Evolutionary conservation across 2,797 vertebrate species (phyloP), one percentile per base, ranked within the genome.

Genomic region (Malacoctenus gilli): DNA sequence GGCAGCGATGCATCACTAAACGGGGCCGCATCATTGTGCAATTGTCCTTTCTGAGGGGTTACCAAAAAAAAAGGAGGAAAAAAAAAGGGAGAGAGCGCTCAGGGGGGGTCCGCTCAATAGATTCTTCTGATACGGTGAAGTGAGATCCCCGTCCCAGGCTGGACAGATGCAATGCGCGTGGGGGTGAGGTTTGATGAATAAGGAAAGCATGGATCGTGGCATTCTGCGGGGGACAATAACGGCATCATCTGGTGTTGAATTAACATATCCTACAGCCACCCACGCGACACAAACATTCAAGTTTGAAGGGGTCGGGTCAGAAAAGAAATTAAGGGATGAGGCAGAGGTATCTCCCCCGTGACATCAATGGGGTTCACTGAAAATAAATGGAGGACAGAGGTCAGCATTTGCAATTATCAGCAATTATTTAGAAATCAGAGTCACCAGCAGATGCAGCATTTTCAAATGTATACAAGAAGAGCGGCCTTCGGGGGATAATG

Each of bases 1-100:
- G 64, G 81, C 80, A 86, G 67, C 42, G 80, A 87, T 81, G 85
- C 85, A 86, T 89, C 68, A 71, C 84, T 84, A 88, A 88, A 83
- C 4, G 54, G 52, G 56, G 53, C 54, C 37, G 9, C 64, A 68
- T 83, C 82, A 84, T 88, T 89, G 82, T 85, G 77, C 21, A 38
- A 75, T 80, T 85, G 80, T 85, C 77, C 75, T 56, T 59, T 39
- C 40, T 8, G 53, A 28, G 9, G 25, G n/a, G n/a, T n/a, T 28
- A 3, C 5, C 1, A 28, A 5, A 28, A 28, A 28, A 28, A 28
- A 28, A 28, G 9, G 22, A 42, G 50, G 56, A 40, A 4, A 5
- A 16, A 62, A 68, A 64, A 77, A 48, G 64, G 59, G 82, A 76
- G 65, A 12, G 30, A 72, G 59, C 23, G 65, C 36, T 20, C n/a